Base-by-base conservation (phyloP, 2,113 vertebrate species). In the Taurulus bubalis region DNA sequence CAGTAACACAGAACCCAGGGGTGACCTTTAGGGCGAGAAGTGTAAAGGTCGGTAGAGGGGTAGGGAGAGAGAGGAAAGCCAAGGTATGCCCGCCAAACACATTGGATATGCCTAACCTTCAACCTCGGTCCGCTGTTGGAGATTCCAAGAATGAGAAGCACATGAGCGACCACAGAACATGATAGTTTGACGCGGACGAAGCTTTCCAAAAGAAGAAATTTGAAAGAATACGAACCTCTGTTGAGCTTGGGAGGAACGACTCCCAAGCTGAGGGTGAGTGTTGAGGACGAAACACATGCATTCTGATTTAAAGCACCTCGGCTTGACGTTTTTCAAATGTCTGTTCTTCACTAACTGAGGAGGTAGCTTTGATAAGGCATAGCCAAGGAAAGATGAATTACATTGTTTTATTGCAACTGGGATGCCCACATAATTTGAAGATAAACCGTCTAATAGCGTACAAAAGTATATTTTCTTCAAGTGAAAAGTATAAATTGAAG, bases 41-140 rank as follows among this genome's bases (percentile, higher is more conserved):
- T 87, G 89, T 92, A 92, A 91, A 93, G 91, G 87, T 91, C 91
- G 90, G 58, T 9, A 49, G 60, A 66, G 78, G 84, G 85, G 67
- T 88, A 82, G 60, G 84, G 53, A 76, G 65, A 28, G 64, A 73
- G 45, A 60, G 63, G 51, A 79, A 87, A 71, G 60, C 77, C 76
- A 74, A 70, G 56, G 71, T 74, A 75, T 84, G 78, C 82, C 67
- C 58, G 73, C 77, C 53, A 77, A 82, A 87, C 79, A 87, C 80
- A 88, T 70, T 75, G 82, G 80, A 89, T 78, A 79, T 68, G 71
- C 49, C 67, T 80, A 84, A 82, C 80, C 79, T 85, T 88, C 79
- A 87, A 82, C 63, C 75, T 83, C 70, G 15, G 32, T 28, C 71
- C 20, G 16, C 81, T 71, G 59, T 47, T 1, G 32, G 34, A 73